Percentiles rank a stretch among this genome's conserved stretches.
Evolutionary conservation across 2,888 invertebrate species (phyloP).

Genomic region (Branchellion lobata): DNA sequence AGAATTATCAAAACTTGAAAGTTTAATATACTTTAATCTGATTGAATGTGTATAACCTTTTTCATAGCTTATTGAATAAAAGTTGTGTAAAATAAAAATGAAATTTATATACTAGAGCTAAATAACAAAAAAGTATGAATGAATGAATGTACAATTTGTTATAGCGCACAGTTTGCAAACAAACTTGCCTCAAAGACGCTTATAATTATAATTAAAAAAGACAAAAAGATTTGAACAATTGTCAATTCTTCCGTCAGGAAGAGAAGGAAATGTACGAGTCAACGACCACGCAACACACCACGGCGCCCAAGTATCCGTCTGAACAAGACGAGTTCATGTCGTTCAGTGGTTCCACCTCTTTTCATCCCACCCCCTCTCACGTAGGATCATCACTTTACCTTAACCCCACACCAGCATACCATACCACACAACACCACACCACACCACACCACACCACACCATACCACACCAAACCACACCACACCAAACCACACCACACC

Average conservation of each 20-base stretch:
- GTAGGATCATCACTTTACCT: no score
- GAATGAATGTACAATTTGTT: no score
- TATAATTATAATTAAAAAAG: no score
- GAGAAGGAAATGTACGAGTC: conserved; percentile 5
- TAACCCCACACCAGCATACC: not conserved
- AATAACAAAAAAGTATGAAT: no score
- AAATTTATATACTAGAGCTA: not conserved
- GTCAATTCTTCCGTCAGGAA: not conserved
- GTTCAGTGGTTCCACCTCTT: not conserved
- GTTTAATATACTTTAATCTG: no score
- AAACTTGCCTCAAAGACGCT: no score
- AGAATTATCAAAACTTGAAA: not conserved
- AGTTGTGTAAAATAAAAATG: not conserved
- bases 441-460: not conserved
- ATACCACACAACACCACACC: no score
- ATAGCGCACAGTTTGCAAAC: no score
- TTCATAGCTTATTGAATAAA: not conserved
- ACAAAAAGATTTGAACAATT: no score
- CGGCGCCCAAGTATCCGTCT: not conserved
- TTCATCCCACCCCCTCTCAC: not conserved
- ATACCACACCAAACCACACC: not conserved
- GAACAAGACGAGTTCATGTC: conserved; percentile 14
- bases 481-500: not conserved
- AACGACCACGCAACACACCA: not conserved
- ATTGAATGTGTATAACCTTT: not conserved